Evolutionary conservation across 2,888 invertebrate species (phyloP).

Genomic region (Anagyrus pseudococci): DNA sequence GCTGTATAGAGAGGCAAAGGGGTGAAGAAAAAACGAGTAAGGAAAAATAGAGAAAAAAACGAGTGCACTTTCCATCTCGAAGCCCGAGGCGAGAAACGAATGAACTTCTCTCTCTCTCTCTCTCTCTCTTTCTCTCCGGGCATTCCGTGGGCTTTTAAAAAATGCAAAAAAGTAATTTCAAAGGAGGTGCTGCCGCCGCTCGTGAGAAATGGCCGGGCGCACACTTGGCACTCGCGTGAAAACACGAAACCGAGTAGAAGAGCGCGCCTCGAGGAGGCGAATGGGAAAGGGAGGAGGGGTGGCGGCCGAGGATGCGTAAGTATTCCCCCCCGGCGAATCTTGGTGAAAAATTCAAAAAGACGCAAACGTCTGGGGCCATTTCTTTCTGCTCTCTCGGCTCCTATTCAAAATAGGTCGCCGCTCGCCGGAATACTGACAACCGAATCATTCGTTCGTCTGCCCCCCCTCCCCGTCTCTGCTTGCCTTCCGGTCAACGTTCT

Average conservation of each 20-base stretch:
- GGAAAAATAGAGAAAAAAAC: too few species aligned
- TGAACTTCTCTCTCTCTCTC: neutral
- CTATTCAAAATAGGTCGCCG: conserved; percentile 3
- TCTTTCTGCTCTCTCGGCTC: neutral
- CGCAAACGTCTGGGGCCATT: conserved; percentile 9
- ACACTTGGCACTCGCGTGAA: conserved; percentile 7
- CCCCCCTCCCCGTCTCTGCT: neutral
- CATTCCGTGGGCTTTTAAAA: conserved; percentile 30
- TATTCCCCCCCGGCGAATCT: neutral
- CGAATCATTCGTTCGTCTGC: conserved; percentile 6
- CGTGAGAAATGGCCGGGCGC: conserved; percentile 33
- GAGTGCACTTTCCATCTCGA: neutral
- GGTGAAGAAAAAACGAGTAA: too few species aligned
- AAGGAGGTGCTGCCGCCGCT: conserved; percentile 14
- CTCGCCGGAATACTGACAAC: conserved; percentile 18
- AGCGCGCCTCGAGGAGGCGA: conserved; percentile 2
- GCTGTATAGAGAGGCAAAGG: neutral
- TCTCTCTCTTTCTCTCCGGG: neutral
- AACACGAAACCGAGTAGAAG: neutral
- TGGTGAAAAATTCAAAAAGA: conserved; percentile 23
- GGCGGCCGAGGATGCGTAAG: too few species aligned
- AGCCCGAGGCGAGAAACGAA: conserved; percentile 22
- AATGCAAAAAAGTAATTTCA: conserved; percentile 40
- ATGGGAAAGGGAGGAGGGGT: too few species aligned
- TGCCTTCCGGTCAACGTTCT: neutral